Evolutionary conservation across 2,797 vertebrate species (phyloP), one percentile per base, ranked within the genome.

Genomic region (Acrossocheilus wenchowensis): DNA sequence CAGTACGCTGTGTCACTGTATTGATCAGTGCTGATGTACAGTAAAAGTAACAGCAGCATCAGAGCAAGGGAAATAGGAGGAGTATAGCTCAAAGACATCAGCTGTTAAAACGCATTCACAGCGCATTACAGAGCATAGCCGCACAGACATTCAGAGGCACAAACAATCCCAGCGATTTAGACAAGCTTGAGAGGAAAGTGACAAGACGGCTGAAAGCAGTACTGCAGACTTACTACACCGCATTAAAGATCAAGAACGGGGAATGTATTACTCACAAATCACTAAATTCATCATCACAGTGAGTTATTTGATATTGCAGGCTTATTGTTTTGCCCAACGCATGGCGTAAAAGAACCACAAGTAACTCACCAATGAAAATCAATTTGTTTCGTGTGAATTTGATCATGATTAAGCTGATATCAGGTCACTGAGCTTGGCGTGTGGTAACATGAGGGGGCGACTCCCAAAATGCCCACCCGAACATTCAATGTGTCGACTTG

Each of bases 151-250:
- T 84, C 88, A 86, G 75, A 82, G 88, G 79, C 83, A 90, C 85
- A 88, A 73, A 92, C 92, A 92, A 92, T 93, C 92, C 10, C 90
- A 75, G 45, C 57, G 81, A 92, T 34, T 12, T 60, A 80, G 87
- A 90, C 86, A 90, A 57, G 82, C 52, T 73, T 71, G 43, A 68
- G 64, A 26, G 26, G 23, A 73, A 80, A 36, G 21, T n/a, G 34
- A 66, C 45, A 5, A 39, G 45, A 82, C 23, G 19, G 26, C 34
- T 74, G 66, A 48, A 43, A 79, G 71, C 68, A 14, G 71, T 19
- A 34, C 30, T 21, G 45, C 9, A 64, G 26, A 78, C 19, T 62
- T 15, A 30, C 15, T 34, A 50, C 60, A 39, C 26, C 1, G 41
- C 41, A 54, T 75, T 45, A 43, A 41, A 54, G 21, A 69, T 87